Evolutionary conservation across 2,888 invertebrate species (phyloP), one percentile per base, ranked within the genome.

Genomic region (Tetanocera ferruginea): DNA sequence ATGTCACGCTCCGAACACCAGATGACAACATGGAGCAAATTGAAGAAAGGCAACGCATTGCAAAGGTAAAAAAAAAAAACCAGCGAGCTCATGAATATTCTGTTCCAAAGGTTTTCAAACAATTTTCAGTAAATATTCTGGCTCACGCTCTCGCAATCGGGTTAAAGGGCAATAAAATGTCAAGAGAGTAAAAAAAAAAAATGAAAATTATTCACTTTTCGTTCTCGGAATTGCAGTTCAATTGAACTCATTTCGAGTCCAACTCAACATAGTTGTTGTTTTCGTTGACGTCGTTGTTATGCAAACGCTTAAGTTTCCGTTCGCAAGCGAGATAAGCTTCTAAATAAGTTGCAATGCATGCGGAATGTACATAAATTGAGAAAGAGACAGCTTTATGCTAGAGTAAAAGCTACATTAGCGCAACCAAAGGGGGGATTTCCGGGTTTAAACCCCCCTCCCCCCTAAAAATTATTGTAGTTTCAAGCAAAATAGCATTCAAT

Each of bases 1-100:
- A 96, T 97, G 96, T 95, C 95, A 80, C 94, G 94, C 88, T 96
- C 96, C 79, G 96, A 96, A 90, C 95, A 95, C 86, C 95, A 95
- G 83, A 94, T 95, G 90, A 96, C 96, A 82, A 96, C 96, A 64
- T 96, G 96, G 95, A 95, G 96, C 90, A 96, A 96, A 89, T 91
- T 96, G 86, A 95, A 95, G 90, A 93, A 94, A 86, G 93, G 92
- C 85, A 92, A 91, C 88, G 93, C 94, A 84, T 90, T 94, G 85
- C 91, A 92, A 86, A 92, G 93, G 93, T 93, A 49, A 19, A 37
- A 23, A n/a, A 6, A 34, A n/a, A 64, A 34, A n/a, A 3, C 2
- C n/a, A 5, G 8, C 8, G 8, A 60, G 9, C 6, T 14, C 49
- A n/a, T n/a, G n/a, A n/a, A n/a, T n/a, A n/a, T n/a, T n/a, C n/a